Evolutionary conservation across 2,888 invertebrate species (phyloP).

Genomic region (Tetramorium bicarinatum): DNA sequence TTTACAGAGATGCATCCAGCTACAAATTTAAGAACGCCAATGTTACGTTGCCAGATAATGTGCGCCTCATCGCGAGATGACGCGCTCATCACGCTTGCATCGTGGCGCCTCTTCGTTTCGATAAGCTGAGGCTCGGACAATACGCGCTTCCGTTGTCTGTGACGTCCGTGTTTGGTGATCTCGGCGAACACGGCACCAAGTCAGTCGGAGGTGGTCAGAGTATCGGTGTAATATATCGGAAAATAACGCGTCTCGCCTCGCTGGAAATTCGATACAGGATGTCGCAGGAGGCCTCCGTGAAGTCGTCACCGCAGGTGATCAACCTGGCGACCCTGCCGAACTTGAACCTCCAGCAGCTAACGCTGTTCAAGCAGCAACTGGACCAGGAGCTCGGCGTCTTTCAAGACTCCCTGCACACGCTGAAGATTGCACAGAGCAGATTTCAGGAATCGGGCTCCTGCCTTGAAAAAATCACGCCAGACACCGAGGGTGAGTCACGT

Average conservation of each 20-base stretch:
- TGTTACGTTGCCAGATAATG: not conserved
- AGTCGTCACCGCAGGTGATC: conserved; percentile 91
- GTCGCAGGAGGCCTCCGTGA: conserved; percentile 88
- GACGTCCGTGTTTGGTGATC: conserved; percentile 74
- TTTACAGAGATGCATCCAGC: too few species aligned
- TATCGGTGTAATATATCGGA: not conserved
- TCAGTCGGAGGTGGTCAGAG: too few species aligned
- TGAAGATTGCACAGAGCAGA: conserved; percentile 96
- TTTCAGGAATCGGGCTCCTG: conserved; percentile 95
- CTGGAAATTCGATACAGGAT: conserved; percentile 80
- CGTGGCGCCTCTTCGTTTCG: not conserved
- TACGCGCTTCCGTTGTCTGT: conserved; percentile 61
- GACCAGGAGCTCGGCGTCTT: conserved; percentile 96
- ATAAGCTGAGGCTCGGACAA: not conserved
- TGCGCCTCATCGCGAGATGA: conserved; percentile 4
- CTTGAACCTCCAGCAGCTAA: conserved; percentile 93
- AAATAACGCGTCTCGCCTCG: conserved; percentile 47
- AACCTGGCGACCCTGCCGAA: conserved; percentile 94
- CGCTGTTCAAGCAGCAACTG: conserved; percentile 94
- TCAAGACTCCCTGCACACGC: conserved; percentile 95
- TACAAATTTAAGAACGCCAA: too few species aligned
- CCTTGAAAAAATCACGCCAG: conserved; percentile 92
- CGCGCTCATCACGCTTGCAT: not conserved
- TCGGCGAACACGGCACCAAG: not conserved
- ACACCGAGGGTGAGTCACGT: conserved; percentile 88